Conservation (phyloP, 92 coral and sea anemone species). For the Parazoanthus darwini region DNA sequence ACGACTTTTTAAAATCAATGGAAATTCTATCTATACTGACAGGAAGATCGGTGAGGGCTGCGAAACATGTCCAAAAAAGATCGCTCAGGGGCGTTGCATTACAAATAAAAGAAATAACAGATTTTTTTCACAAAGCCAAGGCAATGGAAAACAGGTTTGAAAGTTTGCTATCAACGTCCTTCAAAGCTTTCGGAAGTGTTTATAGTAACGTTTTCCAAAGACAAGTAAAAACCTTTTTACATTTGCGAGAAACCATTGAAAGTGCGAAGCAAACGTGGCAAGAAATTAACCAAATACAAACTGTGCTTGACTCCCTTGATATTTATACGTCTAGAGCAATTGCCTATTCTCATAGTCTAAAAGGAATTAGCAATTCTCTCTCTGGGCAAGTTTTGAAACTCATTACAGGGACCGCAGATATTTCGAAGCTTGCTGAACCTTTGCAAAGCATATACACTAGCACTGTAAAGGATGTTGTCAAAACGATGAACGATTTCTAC, state of each 20-base stretch:
- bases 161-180: constrained; percentile 45
- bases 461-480: constrained; percentile 45
- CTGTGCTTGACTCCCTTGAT: constrained; percentile 57
- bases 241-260: constrained; percentile 49
- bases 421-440: constrained; percentile 59
- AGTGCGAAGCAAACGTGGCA: constrained; percentile 56
- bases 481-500: constrained; percentile 59
- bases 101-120: constrained; percentile 25
- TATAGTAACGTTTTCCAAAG: constrained; percentile 20
- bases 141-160: constrained; percentile 46
- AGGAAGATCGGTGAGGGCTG: not conserved
- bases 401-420: constrained; percentile 46
- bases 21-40: not conserved
- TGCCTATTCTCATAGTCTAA: constrained; percentile 52
- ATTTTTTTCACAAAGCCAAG: constrained; percentile 52
- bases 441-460: constrained; percentile 44
- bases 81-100: not conserved
- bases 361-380: constrained; percentile 14
- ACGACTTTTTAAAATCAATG: constrained; percentile 3
- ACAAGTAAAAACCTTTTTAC: constrained; percentile 48
- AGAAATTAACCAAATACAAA: constrained; percentile 45
- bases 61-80: not conserved
- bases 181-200: constrained; percentile 60
- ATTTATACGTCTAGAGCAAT: constrained; percentile 41
- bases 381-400: constrained; percentile 53